Base-by-base conservation (phyloP, 2,113 vertebrate genomes). In the Accipiter cooperii region DNA sequence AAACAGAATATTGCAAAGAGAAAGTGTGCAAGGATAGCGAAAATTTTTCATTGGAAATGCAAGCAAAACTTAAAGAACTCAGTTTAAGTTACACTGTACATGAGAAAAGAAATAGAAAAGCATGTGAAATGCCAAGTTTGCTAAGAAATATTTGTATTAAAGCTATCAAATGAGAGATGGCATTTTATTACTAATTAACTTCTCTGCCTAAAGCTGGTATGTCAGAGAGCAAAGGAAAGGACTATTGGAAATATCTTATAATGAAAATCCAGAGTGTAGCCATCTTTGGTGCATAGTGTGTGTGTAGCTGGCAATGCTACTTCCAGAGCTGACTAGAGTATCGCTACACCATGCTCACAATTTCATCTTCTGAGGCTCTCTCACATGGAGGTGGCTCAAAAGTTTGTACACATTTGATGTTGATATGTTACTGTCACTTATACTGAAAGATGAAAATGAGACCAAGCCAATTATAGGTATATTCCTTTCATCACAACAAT, bases 341-440 rank as follows among this genome's bases (percentile, higher is more conserved):
- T 46, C 38, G 54, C 36, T 21, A 28, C 22, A 16, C 14, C 21
- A 69, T 3, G 0, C 28, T n/a, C 58, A 42, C 33, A 29, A 25
- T 7, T 54, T 9, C 31, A 52, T 8, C 29, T 85, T 42, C 21
- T 31, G 13, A 49, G 20, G 19, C 38, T 55, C 5, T 12, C 55
- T 52, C 36, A 21, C 46, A 12, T 0, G 1, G 28, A 24, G 2
- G 1, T 1, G 3, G 8, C 58, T 84, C 36, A 16, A 17, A 81
- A 3, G 13, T 25, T 18, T 65, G 26, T 17, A 2, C 19, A 6
- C 29, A 22, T 4, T 24, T 60, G 5, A 18, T 28, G 15, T 7
- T 24, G 22, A 15, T 21, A 19, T 29, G 10, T 3, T 60, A 51
- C 40, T 81, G n/a, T 18, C 46, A 64, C 13, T 40, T 40, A 2